Evolutionary conservation across 1,140 invertebrate genomes (phyloP).

Genomic region (Calephelis nemesis): DNA sequence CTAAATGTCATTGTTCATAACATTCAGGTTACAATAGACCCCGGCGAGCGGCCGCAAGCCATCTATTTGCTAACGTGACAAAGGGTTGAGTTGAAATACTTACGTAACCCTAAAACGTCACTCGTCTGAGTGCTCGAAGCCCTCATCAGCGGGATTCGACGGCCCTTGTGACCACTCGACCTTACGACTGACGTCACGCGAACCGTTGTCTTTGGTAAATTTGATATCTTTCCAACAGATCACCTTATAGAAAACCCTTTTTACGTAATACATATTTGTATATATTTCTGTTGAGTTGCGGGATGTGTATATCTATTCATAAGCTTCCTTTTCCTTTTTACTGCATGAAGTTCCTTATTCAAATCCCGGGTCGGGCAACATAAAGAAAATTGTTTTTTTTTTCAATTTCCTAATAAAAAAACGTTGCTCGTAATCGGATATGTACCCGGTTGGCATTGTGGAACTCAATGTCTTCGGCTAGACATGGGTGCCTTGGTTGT

Average conservation of each 20-base stretch:
- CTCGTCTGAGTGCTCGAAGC: constrained; percentile 27
- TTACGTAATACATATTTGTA: not conserved
- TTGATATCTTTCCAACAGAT: constrained; percentile 26
- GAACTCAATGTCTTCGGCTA: no score
- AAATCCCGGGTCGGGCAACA: no score
- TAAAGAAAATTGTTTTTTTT: no score
- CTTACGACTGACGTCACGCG: constrained; percentile 31
- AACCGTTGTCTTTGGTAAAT: constrained; percentile 27
- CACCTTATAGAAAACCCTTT: constrained; percentile 15
- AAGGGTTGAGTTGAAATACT: constrained; percentile 9
- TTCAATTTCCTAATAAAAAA: no score
- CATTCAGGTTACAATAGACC: constrained; percentile 4
- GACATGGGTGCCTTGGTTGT: no score
- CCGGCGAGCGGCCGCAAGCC: constrained; percentile 7
- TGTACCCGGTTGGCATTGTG: no score
- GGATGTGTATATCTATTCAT: not conserved
- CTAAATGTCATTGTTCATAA: constrained; percentile 16
- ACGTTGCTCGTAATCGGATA: no score
- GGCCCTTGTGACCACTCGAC: constrained; percentile 38
- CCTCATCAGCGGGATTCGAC: constrained; percentile 42
- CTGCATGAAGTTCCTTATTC: no score
- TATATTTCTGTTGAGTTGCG: not conserved
- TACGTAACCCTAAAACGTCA: constrained; percentile 20
- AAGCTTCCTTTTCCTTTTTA: no score
- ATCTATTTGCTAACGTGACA: constrained; percentile 11